Evolutionary conservation across 2,797 vertebrate species (phyloP), one percentile per base, ranked within the genome.

Genomic region (Ctenopoma multispine): DNA sequence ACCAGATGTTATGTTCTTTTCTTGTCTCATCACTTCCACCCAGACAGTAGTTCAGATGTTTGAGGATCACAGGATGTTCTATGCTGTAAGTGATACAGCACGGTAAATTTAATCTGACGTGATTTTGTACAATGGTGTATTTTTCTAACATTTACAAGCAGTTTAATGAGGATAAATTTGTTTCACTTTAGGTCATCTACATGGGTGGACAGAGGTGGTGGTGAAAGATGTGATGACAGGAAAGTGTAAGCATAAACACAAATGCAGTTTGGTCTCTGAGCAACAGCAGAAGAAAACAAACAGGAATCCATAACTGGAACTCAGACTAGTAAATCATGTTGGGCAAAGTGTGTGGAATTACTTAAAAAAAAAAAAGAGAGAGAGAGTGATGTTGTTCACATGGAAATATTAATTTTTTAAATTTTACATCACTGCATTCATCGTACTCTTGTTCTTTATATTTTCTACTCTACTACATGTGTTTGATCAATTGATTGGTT

Each of bases 211-310:
- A 72, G 59, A 59, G 38, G 40, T 41, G 49, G 41, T 1, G n/a
- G 57, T 29, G 34, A 40, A 77, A 48, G 54, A 55, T 62, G 64
- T 69, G 69, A 56, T 44, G 38, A 49, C 5, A 56, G 62, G 49
- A 59, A 69, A 72, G 60, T 53, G 75, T 73, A 40, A 15, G 40
- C 66, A 63, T 14, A 44, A 55, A 61, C 80, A 82, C 59, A 80
- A 59, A 79, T 46, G 50, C 10, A 61, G 63, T 82, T 81, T 80
- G 60, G 86, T 90, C 41, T 54, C 83, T 12, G 13, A 14, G 79
- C 47, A 78, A 73, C 84, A 75, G 31, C n/a, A 55, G 21, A 41
- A 12, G 41, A 80, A 34, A 47, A 8, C 12, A 48, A 56, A 65
- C 54, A 56, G 17, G 24, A 20, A 40, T 23, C 41, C 15, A 9